Base-by-base conservation (phyloP, 2,797 vertebrate species). In the Zenarchopterus dispar region DNA sequence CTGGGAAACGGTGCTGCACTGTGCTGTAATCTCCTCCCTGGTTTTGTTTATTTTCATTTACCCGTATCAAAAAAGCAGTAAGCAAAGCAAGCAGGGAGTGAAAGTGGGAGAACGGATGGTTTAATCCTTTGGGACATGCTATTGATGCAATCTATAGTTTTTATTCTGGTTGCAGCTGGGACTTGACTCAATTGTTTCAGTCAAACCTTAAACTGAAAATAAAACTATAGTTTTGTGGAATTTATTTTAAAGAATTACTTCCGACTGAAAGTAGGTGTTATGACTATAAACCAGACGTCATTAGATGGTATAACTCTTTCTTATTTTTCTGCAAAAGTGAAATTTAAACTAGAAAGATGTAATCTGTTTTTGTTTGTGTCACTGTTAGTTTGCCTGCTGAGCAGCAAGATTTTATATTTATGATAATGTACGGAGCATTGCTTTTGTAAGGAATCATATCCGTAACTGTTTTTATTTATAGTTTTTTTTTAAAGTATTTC, bases 21-120 rank as follows among this genome's bases (percentile, higher is more conserved):
- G 45, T 16, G 42, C 50, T 61, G 60, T 68, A 60, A 80, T 73
- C 23, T 31, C 60, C 62, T 67, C 59, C 49, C 62, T 4, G 33
- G 10, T 52, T 70, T 31, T 65, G 45, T 80, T 80, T 67, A 36
- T 61, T 79, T 82, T 64, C 24, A 58, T 59, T 70, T 23, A 62
- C 53, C n/a, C 22, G 36, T 48, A 67, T 71, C 16, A 70, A 78
- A 71, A 60, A 45, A 28, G 54, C 51, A 62, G 60, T 15, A 18
- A 65, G 52, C 21, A 56, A 63, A 81, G 55, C 64, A 51, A 52
- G 28, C 49, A 45, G 19, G 1, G 42, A 60, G 57, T 15, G 28
- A 45, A 56, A 63, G 53, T 23, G 21, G 4, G 4, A 4, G 28
- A 31, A 17, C 16, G 26, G 42, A 46, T 63, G 73, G 23, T 56